A percentile compares a stretch with the other conserved stretches of the same genome.
These are phyloP conservation scores for Drosophila phalerata DNA, from an alignment of 2,888 invertebrate species.

Conservation along the genomic window DNA sequence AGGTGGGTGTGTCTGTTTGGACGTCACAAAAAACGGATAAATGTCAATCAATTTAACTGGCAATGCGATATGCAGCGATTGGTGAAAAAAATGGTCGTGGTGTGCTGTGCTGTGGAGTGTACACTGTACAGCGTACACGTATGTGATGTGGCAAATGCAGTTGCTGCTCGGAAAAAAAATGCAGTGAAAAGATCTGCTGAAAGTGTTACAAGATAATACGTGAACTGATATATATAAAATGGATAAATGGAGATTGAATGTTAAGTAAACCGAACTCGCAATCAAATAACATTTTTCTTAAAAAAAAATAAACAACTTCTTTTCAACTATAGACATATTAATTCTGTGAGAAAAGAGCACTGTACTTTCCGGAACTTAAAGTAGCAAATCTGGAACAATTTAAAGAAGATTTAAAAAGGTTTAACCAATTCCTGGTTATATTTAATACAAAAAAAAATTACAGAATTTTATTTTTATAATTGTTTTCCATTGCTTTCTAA, in stretches of 20 bases:
- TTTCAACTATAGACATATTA: background rate
- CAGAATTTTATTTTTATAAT: background rate
- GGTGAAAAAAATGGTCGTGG: background rate
- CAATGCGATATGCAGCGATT: slow-evolving; percentile 63
- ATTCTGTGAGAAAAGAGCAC: background rate
- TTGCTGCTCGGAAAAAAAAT: background rate
- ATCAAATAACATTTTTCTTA: background rate
- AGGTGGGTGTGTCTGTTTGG: slow-evolving; percentile 28
- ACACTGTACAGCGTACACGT: background rate
- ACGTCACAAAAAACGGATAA: slow-evolving; percentile 59
- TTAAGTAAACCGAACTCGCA: background rate
- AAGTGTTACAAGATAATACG: slow-evolving; percentile 13
- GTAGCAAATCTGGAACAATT: too few species aligned
- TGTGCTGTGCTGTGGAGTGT: background rate
- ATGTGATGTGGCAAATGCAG: slow-evolving; percentile 12
- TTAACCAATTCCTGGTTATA: too few species aligned
- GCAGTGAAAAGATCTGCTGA: slow-evolving; percentile 1
- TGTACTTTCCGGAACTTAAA: background rate
- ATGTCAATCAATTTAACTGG: slow-evolving; percentile 73
- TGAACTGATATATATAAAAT: slow-evolving; percentile 6
- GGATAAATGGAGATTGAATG: background rate
- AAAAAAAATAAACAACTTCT: background rate
- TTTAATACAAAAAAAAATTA: too few species aligned
- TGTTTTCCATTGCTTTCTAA: background rate
- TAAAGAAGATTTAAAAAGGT: too few species aligned